Percentiles rank a stretch among this genome's conserved stretches.
Evolutionary conservation across 30 jellyfish, hydroid and myxozoan species (phyloP).

Genomic region (Aurelia aurita): DNA sequence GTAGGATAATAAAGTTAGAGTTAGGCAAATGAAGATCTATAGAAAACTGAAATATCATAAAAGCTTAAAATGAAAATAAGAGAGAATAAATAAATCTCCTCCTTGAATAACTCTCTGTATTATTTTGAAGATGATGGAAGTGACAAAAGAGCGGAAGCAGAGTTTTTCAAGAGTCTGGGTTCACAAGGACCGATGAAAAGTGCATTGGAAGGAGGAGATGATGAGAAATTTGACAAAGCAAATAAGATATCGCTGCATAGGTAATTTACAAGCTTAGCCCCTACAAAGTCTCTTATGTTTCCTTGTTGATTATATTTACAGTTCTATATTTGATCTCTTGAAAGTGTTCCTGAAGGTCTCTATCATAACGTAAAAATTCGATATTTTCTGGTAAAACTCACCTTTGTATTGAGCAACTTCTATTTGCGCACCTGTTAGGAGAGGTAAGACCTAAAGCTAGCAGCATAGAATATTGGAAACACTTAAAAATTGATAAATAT

Average conservation of each 20-base stretch:
- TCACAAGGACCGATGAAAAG: conserved; percentile 64
- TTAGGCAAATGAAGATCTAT: too few relatives aligned
- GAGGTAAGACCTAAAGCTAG: too few relatives aligned
- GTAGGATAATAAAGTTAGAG: too few relatives aligned
- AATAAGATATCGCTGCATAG: conserved; percentile 22
- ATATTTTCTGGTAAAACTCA: too few relatives aligned
- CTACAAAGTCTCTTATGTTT: background rate
- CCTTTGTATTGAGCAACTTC: too few relatives aligned
- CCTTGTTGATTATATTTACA: background rate
- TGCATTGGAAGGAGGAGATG: conserved; percentile 66
- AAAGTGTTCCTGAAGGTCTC: background rate
- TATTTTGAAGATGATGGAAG: background rate
- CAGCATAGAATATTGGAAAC: too few relatives aligned
- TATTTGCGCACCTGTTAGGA: too few relatives aligned
- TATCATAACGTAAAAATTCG: too few relatives aligned
- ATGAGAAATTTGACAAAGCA: conserved; percentile 36
- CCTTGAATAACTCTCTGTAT: background rate
- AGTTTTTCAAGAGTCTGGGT: conserved; percentile 76
- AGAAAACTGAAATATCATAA: too few relatives aligned
- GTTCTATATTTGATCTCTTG: background rate
- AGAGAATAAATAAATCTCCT: too few relatives aligned
- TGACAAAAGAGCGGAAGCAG: conserved; percentile 48
- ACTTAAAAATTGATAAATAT: too few relatives aligned
- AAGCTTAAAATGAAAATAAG: too few relatives aligned
- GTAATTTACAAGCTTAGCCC: background rate